phyloP scores from a whole-genome alignment of 2,888 invertebrate species.

The Crepidodera aurea region DNA sequence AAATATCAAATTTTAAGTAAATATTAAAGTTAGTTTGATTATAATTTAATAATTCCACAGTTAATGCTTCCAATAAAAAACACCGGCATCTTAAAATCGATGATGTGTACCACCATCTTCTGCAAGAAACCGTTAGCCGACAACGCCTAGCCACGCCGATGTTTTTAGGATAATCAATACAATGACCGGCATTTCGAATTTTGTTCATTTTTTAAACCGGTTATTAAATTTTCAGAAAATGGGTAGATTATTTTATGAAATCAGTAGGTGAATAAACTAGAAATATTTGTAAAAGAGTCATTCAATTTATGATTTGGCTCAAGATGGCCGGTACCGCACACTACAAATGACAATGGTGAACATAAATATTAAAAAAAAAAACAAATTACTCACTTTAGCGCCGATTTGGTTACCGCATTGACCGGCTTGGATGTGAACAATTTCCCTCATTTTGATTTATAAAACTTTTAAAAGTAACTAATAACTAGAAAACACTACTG shows the following conservation, averaged over 20 bases:
- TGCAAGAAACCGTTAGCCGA: slow-evolving; percentile 42
- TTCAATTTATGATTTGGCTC: background rate
- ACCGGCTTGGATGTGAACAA: slow-evolving; percentile 87
- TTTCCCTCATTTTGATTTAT: slow-evolving; percentile 80
- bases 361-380: slow-evolving; percentile 22
- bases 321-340: slow-evolving; percentile 32
- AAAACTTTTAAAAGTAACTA: slow-evolving; percentile 44
- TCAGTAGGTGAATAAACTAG: too few relatives aligned
- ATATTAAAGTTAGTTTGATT: background rate
- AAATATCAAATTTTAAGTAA: background rate
- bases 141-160: slow-evolving; percentile 37
- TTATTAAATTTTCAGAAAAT: background rate
- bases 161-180: slow-evolving; percentile 49
- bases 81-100: too few relatives aligned
- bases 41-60: background rate
- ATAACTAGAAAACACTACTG: slow-evolving; percentile 53
- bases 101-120: background rate
- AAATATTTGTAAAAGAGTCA: too few relatives aligned
- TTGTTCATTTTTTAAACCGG: background rate
- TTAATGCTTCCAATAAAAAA: too few relatives aligned
- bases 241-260: background rate
- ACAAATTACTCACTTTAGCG: slow-evolving; percentile 75
- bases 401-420: slow-evolving; percentile 86
- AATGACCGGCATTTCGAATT: slow-evolving; percentile 27
- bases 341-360: slow-evolving; percentile 7